Base-by-base conservation (phyloP, 2,797 vertebrate species). In the Calcarius lapponicus region DNA sequence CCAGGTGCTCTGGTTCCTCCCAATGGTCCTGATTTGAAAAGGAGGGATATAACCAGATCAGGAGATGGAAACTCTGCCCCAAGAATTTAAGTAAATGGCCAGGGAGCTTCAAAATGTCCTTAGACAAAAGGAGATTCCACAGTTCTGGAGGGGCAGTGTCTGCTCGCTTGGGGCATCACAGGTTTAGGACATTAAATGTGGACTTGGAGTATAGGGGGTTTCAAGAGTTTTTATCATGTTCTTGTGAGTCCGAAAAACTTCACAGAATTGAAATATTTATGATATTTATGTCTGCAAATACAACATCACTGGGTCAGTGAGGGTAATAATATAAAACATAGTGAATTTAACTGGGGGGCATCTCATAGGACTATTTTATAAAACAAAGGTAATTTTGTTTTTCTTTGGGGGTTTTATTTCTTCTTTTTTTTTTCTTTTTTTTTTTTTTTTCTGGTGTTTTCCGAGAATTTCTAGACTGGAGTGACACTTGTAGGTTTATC, bases 161-260 rank as follows among this genome's bases (percentile, higher is more conserved):
- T 3, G 1, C 28, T 79, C 0, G 0, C 3, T 6, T 32, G 32
- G 11, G 21, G 3, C 7, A n/a, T 67, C 32, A 42, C 53, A 36
- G 34, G 38, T 56, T 88, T 40, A 19, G 66, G 34, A 42, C 3
- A 3, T n/a, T 64, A 74, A 60, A 24, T n/a, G 25, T 80, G 31
- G 5, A 50, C 11, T 74, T 64, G 8, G 21, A 48, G 4, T 47
- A n/a, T 5, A 38, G 67, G 24, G 18, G 64, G 19, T 10, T 19
- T 80, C 34, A 71, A 67, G 12, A 17, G 9, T 15, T 69, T 54
- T 58, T 70, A 9, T 25, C 43, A 8, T 38, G 8, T 24, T 26
- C 9, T 62, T 48, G 7, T 51, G 50, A 67, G 29, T n/a, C 17
- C 74, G 32, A 21, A 58, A 48, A 84, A 10, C 6, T 34, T 61